These are phyloP conservation scores for Phoenicopterus ruber DNA, from an alignment of 2,113 vertebrate species.

Conservation along the genomic window DNA sequence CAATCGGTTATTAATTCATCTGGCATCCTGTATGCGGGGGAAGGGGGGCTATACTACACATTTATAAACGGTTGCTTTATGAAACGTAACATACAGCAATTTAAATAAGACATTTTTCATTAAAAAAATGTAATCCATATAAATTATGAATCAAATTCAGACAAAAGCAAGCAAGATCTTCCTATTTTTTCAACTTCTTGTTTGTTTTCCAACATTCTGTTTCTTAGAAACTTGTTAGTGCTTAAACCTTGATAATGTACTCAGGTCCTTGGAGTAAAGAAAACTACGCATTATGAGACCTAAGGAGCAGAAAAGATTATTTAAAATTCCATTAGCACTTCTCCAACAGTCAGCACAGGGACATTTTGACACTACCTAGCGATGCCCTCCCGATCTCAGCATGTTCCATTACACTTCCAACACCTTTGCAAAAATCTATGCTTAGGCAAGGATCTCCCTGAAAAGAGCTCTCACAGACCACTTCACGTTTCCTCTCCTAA, in stretches of 20 bases:
- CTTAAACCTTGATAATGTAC: not conserved
- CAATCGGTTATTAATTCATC: slow-evolving; percentile 35
- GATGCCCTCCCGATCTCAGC: slow-evolving; percentile 3
- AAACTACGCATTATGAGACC: not conserved
- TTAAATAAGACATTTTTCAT: not conserved
- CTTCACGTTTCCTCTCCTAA: slow-evolving; percentile 58
- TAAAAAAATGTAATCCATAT: not conserved
- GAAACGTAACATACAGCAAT: not conserved
- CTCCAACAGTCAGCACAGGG: not conserved
- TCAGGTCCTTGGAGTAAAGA: not conserved
- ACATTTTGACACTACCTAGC: slow-evolving; percentile 20
- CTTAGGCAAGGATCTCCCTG: slow-evolving; percentile 40
- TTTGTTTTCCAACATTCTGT: slow-evolving; percentile 1
- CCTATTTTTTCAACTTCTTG: not conserved
- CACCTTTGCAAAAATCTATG: slow-evolving; percentile 44
- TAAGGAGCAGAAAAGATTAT: not conserved
- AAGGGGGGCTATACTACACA: not conserved
- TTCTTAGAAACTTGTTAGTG: slow-evolving; percentile 1
- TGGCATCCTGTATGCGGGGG: not conserved
- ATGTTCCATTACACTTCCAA: slow-evolving; percentile 8
- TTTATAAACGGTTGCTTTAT: not conserved
- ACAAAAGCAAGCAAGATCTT: not conserved
- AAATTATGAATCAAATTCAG: not conserved
- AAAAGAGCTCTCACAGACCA: slow-evolving; percentile 40
- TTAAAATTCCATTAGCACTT: slow-evolving; percentile 40